Conservation (phyloP, 2,113 vertebrate species). For the Trichomycterus rosablanca region DNA sequence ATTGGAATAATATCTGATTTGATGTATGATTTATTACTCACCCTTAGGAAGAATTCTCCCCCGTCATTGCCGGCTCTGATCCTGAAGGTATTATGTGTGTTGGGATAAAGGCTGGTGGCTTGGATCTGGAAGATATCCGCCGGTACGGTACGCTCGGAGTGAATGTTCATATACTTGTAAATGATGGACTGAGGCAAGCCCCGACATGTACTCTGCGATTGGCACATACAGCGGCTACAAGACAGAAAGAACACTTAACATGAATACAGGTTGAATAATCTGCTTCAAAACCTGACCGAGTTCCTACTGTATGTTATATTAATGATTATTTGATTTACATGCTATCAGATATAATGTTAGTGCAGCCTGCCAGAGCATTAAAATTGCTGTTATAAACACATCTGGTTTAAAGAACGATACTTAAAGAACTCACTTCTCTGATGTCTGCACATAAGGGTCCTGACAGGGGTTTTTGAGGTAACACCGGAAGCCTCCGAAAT, state of each 20-base stretch:
- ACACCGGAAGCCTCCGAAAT: conserved; percentile 90
- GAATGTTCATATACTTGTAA: conserved; percentile 97
- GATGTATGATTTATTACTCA: conserved; percentile 61
- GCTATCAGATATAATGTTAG: not conserved
- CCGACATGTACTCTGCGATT: conserved; percentile 75
- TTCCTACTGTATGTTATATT: not conserved
- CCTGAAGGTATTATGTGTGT: conserved; percentile 93
- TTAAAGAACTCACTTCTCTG: conserved; percentile 81
- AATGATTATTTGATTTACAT: too few relatives aligned
- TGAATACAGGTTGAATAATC: too few relatives aligned
- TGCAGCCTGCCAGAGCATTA: not conserved
- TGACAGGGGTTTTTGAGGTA: conserved; percentile 92
- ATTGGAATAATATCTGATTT: too few relatives aligned
- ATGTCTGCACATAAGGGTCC: conserved; percentile 83
- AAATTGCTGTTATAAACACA: not conserved
- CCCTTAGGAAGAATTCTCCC: conserved; percentile 90
- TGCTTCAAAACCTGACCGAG: too few relatives aligned
- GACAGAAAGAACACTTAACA: not conserved
- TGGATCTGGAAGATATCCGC: conserved; percentile 98
- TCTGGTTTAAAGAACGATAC: not conserved
- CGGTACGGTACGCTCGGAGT: conserved; percentile 85
- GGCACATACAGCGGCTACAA: conserved; percentile 86
- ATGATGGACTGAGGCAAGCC: conserved; percentile 84
- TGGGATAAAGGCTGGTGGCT: conserved; percentile 88
- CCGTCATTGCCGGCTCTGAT: conserved; percentile 94